Evolutionary conservation across 2,113 vertebrate genomes (phyloP), one percentile per base, ranked within the genome.

Genomic region (Embiotoca jacksoni): DNA sequence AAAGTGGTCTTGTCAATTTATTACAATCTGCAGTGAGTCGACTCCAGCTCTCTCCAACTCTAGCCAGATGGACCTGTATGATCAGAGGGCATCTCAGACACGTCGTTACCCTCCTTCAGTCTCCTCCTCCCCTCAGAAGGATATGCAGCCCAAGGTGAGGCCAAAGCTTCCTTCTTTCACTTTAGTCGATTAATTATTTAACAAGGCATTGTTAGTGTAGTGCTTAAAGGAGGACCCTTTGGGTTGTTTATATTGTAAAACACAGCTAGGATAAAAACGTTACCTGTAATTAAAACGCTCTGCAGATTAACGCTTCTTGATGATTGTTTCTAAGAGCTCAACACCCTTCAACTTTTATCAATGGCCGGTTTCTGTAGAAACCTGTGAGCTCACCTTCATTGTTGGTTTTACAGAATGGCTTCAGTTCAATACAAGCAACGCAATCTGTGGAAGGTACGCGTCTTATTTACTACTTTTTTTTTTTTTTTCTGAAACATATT

Each of bases 121-220:
- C 80, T 96, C 96, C 44, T 96, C 96, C 65, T 99, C 97, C 0
- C 97, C 98, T 64, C 97, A 99, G 92, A 99, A 99, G 89, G 97
- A 99, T 79, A 92, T 98, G 92, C 95, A 96, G 94, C 92, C 97
- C 89, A 99, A 99, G 96, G 98, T 99, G 89, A 85, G 77, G 4
- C 7, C 23, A 31, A 10, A 33, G 10, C 35, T 50, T 61, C 37
- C n/a, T 11, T 39, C n/a, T 63, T 33, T 46, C 35, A 46, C 7
- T 52, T 49, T 5, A 8, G n/a, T 15, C 33, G 41, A 33, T 57
- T 3, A 64, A 77, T 44, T 54, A 50, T 72, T 50, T 44, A 54
- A 47, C 15, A 62, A 8, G 5, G 15, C 4, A 4, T 7, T 72
- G 31, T 47, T 49, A 15, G 11, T 49, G 2, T 33, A 33, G 23